Percentiles rank a stretch among this genome's conserved stretches.
These are phyloP conservation scores for Heliocidaris tuberculata DNA, from an alignment of 35 echinoderm and acorn worm species.

Conservation along the genomic window DNA sequence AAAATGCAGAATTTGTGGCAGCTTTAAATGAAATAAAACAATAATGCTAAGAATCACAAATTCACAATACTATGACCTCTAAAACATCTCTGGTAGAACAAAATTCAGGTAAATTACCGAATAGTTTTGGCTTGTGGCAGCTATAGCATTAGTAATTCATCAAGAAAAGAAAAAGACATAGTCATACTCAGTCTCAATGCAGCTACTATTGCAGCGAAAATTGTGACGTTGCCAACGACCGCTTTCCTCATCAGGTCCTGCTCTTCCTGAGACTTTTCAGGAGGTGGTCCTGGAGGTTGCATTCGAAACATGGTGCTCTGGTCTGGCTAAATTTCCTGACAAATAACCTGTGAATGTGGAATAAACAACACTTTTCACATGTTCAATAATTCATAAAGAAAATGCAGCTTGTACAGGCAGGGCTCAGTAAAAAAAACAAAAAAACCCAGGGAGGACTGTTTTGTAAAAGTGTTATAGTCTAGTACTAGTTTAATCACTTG, in stretches of 20 bases:
- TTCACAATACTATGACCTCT: too few relatives aligned
- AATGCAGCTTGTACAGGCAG: too few relatives aligned
- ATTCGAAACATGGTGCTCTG: neutral
- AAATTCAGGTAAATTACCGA: too few relatives aligned
- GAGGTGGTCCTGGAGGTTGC: neutral
- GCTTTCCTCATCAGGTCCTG: slow-evolving; percentile 25
- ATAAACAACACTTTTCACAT: neutral
- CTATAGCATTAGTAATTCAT: neutral
- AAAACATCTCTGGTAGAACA: too few relatives aligned
- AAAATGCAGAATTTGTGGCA: too few relatives aligned
- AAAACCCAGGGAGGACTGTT: too few relatives aligned
- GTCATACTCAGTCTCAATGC: slow-evolving; percentile 32
- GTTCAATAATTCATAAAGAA: too few relatives aligned
- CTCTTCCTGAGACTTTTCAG: slow-evolving; percentile 37
- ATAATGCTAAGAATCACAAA: too few relatives aligned
- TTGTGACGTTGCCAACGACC: neutral
- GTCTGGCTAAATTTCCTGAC: neutral
- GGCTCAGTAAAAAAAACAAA: too few relatives aligned
- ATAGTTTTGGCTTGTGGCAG: neutral
- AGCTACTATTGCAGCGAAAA: slow-evolving; percentile 26
- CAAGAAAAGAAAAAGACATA: neutral
- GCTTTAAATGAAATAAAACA: too few relatives aligned
- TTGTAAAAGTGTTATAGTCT: too few relatives aligned
- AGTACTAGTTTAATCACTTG: too few relatives aligned
- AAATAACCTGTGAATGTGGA: neutral